Evolutionary conservation across 2,888 invertebrate genomes (phyloP).

Genomic region (Tetragnatha montana): DNA sequence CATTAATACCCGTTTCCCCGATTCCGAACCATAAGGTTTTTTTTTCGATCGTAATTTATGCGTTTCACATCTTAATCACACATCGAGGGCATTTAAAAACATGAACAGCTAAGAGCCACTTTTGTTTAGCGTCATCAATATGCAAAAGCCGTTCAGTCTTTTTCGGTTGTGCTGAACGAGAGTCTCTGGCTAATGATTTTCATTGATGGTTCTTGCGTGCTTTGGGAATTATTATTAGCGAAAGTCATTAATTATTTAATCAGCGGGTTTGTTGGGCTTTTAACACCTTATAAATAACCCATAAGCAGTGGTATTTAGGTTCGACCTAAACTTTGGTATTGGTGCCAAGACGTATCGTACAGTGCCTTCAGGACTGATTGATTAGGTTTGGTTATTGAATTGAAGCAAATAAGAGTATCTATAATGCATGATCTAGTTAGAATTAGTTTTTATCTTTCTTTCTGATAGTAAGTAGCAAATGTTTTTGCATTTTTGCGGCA

Average conservation of each 20-base stretch:
- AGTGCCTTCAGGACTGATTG: no score
- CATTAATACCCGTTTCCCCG: not conserved
- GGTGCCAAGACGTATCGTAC: no score
- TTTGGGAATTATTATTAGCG: not conserved
- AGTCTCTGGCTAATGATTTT: not conserved
- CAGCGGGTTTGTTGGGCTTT: not conserved
- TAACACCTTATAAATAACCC: not conserved
- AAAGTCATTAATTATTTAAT: not conserved
- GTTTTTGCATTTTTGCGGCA: no score
- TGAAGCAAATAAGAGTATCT: no score
- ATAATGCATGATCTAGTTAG: no score
- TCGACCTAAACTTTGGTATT: no score
- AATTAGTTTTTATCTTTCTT: no score
- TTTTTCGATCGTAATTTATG: not conserved
- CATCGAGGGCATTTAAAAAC: not conserved
- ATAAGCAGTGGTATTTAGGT: not conserved
- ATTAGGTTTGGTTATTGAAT: no score
- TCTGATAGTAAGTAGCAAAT: no score
- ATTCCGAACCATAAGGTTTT: not conserved
- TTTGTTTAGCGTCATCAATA: not conserved
- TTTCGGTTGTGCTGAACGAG: not conserved
- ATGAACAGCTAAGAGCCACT: not conserved
- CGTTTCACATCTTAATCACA: not conserved
- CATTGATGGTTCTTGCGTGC: not conserved
- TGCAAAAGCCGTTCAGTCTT: not conserved